Evolutionary conservation across 1,140 invertebrate genomes (phyloP).

Genomic region (Phymastichus coffea): DNA sequence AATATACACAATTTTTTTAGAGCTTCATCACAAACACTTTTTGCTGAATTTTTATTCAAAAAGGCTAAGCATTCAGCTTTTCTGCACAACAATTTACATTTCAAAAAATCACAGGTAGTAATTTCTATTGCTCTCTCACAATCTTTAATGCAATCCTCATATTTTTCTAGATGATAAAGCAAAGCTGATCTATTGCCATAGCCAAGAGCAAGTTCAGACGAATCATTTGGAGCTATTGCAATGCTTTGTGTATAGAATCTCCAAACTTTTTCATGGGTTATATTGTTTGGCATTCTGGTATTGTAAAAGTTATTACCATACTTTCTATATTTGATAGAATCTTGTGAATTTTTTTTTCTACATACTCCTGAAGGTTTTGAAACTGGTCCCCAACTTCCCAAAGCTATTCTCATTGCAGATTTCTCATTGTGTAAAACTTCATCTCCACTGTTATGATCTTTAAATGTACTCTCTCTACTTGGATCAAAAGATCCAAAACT

Average conservation of each 20-base stretch:
- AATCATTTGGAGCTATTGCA: neutral
- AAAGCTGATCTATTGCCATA: slow-evolving; percentile 10
- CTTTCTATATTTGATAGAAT: neutral
- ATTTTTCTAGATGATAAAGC: neutral
- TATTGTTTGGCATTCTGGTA: neutral
- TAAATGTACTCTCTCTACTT: too few relatives aligned
- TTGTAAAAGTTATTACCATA: neutral
- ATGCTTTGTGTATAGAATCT: neutral
- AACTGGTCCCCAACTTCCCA: too few relatives aligned
- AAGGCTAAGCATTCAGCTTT: neutral
- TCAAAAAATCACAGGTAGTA: neutral
- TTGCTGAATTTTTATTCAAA: neutral
- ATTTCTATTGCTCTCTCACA: neutral
- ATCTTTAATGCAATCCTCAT: slow-evolving; percentile 1
- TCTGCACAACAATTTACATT: neutral
- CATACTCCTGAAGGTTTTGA: too few relatives aligned
- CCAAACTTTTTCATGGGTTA: neutral
- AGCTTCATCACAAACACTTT: neutral
- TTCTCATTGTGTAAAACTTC: too few relatives aligned
- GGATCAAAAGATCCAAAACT: too few relatives aligned
- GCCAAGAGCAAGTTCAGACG: neutral
- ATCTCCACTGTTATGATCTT: too few relatives aligned
- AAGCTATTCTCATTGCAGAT: too few relatives aligned
- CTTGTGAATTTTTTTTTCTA: neutral
- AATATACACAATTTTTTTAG: neutral